Evolutionary conservation across 2,113 vertebrate genomes (phyloP).

Genomic region (Silurus glanis): DNA sequence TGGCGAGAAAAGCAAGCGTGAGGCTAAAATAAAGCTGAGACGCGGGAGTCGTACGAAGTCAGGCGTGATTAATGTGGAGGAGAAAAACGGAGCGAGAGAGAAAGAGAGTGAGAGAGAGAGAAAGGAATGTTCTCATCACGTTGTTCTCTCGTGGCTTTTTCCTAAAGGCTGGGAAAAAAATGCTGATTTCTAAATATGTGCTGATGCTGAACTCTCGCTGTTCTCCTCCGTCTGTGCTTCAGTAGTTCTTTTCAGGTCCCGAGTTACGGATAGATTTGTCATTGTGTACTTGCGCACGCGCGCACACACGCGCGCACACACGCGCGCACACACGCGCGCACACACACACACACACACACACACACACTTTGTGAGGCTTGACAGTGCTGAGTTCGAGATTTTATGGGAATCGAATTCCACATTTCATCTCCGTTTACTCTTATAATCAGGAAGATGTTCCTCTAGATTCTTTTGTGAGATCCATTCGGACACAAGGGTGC

Average conservation of each 20-base stretch:
- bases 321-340: neutral
- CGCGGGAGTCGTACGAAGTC: neutral
- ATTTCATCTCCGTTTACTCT: too few species aligned
- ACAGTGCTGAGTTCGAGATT: too few species aligned
- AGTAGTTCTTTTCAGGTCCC: constrained; percentile 29
- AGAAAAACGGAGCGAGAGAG: neutral
- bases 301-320: neutral
- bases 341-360: neutral
- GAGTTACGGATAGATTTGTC: neutral
- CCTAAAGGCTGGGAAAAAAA: constrained; percentile 19
- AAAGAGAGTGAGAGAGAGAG: neutral
- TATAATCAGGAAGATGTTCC: too few species aligned
- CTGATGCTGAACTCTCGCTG: constrained; percentile 38
- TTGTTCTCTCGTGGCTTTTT: constrained; percentile 29
- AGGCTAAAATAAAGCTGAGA: constrained; percentile 33
- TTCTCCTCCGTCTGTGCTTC: constrained; percentile 25
- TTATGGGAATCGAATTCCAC: too few species aligned
- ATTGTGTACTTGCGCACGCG: neutral
- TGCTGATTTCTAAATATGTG: constrained; percentile 38
- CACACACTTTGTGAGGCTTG: too few species aligned
- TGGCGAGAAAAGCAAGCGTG: neutral
- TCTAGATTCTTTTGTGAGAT: too few species aligned
- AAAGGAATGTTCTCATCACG: neutral
- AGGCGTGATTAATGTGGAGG: constrained; percentile 8
- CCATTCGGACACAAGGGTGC: too few species aligned